Evolutionary conservation across 2,888 invertebrate genomes (phyloP), one percentile per base, ranked within the genome.

Genomic region (Meandrusa payeni): DNA sequence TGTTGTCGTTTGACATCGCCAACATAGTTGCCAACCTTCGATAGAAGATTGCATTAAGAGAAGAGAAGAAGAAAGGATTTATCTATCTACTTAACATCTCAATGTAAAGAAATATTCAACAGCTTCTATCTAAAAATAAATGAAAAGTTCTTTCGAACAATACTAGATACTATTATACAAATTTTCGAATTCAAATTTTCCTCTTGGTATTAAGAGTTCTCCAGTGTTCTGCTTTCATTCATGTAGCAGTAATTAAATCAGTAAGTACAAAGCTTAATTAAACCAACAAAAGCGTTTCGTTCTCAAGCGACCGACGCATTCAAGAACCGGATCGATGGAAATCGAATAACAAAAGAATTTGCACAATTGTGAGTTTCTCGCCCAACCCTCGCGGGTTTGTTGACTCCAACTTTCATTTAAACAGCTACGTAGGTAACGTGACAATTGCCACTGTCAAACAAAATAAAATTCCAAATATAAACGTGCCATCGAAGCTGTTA

Each of bases 261-360:
- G 24, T 32, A 19, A 24, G 39, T 29, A 31, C 39, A 31, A 31
- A 33, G 34, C 41, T 41, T 34, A 34, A 41, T 41, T 41, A 31
- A 37, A 31, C 24, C 36, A 34, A 28, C 37, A 41, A 28, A 28
- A 42, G 22, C 28, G 13, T 28, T 42, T 23, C 39, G 15, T 22
- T 28, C 28, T 41, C 39, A 46, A 46, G 41, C 47, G 45, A 40
- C 48, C 47, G 51, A 58, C 54, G 52, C 54, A 60, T 58, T 46
- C 36, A 51, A 49, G 46, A 61, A 57, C n/a, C 52, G 51, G 54
- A 58, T 58, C 54, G 50, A 43, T 46, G 46, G 39, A 54, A 55
- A 54, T 54, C 49, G 50, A 50, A 48, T 59, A 54, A 55, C 55
- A 57, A 52, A 58, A 57, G 54, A 57, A 55, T 59, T 57, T 52